Conservation (phyloP, 2,888 invertebrate species). For the Stomorhina lunata region DNA sequence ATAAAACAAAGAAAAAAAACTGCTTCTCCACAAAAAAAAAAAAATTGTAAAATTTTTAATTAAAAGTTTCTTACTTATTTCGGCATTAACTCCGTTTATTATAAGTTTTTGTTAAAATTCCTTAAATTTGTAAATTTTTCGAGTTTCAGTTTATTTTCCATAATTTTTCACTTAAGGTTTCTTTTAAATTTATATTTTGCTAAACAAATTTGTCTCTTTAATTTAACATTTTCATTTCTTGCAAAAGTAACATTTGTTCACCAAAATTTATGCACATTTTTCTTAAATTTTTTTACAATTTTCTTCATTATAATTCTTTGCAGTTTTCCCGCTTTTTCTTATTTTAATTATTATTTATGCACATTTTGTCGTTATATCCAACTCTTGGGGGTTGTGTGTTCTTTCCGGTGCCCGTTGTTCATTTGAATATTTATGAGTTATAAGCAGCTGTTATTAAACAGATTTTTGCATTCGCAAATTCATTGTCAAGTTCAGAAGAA, state of each 20-base stretch:
- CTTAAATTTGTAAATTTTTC: no score
- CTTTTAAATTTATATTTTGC: not conserved
- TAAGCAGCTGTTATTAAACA: conserved; percentile 72
- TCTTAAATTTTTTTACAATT: not conserved
- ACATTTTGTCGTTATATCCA: not conserved
- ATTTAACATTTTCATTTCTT: not conserved
- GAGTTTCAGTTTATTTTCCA: not conserved
- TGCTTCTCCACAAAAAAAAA: no score
- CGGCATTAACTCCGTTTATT: no score
- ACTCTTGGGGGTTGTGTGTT: conserved; percentile 69
- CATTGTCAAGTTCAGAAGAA: conserved; percentile 61
- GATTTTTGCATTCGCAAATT: conserved; percentile 23
- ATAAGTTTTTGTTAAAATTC: no score
- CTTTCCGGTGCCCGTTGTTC: conserved; percentile 72
- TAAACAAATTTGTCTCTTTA: no score
- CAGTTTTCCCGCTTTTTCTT: conserved; percentile 27
- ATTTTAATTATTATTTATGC: not conserved
- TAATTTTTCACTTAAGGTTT: not conserved
- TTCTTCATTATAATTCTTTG: not conserved
- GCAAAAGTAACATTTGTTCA: not conserved
- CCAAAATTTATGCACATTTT: not conserved
- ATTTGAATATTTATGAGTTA: conserved; percentile 72
- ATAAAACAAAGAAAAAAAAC: no score
- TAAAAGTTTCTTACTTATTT: no score
- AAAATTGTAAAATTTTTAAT: no score